Evolutionary conservation across 2,888 invertebrate species (phyloP).

Genomic region (Palloptera scutellata): DNA sequence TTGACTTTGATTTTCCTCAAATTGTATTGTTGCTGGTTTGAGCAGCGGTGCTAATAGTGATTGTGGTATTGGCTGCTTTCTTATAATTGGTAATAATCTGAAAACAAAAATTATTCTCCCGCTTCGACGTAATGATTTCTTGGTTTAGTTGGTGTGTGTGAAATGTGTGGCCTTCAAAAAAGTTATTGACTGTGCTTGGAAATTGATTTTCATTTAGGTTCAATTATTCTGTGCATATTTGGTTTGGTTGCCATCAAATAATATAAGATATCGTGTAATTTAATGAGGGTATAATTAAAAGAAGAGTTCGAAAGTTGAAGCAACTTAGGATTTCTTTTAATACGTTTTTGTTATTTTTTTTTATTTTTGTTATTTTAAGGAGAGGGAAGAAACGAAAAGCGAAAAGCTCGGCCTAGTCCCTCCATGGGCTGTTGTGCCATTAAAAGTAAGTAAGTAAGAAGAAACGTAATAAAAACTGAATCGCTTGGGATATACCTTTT

Average conservation of each 20-base stretch:
- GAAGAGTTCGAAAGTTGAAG: conserved; percentile 5
- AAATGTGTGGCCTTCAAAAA: conserved; percentile 24
- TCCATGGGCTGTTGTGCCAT: too few relatives aligned
- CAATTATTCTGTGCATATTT: conserved; percentile 2
- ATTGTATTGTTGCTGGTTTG: conserved; percentile 14
- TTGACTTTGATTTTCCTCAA: conserved; percentile 54
- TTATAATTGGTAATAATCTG: conserved; percentile 31
- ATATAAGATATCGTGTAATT: conserved; percentile 34
- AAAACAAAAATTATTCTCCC: conserved; percentile 4
- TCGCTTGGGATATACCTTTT: too few relatives aligned
- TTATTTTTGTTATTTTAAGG: conserved; percentile 10
- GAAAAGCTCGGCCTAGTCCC: too few relatives aligned
- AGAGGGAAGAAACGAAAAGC: too few relatives aligned
- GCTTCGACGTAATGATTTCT: background rate
- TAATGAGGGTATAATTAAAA: conserved; percentile 5
- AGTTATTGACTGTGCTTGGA: conserved; percentile 19
- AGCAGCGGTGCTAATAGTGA: too few relatives aligned
- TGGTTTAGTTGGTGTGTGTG: conserved; percentile 9
- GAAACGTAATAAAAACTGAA: conserved; percentile 19
- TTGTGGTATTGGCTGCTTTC: conserved; percentile 9
- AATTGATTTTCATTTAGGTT: conserved; percentile 27
- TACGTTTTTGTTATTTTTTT: background rate
- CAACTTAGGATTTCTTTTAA: background rate
- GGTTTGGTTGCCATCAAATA: background rate
- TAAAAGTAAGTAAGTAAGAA: too few relatives aligned